Base-by-base conservation (phyloP, 64 coral and sea anemone species). In the Actinia tenebrosa region DNA sequence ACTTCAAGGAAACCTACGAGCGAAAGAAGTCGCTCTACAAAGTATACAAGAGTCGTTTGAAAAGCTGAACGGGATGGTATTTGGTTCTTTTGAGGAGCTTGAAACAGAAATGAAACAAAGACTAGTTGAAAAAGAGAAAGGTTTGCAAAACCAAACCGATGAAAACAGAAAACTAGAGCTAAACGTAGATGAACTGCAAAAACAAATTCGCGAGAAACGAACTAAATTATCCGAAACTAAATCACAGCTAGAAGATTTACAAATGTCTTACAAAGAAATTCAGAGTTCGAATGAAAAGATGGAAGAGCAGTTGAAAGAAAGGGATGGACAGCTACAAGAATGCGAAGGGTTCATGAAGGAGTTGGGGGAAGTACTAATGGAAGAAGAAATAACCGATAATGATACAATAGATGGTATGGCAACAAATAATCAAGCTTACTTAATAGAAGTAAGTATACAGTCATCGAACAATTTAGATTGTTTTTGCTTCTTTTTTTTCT, bases 41-140 rank as follows among this genome's bases (percentile, higher is more conserved):
- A 90, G 86, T 58, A 90, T 96, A 27, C 94, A 96, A 82, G 94
- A 92, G 53, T 96, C 94, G 9, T 96, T 90, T 84, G 94, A 96
- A 88, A 96, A 93, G 64, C 59, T 96, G 19, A 96, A 92, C 53
- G 94, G 94, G 7, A 66, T 66, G 63, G 94, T 96, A 3, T 96
- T 96, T 22, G 91, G 94, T 52, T 93, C 94, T 16, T 96, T 93
- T 77, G 94, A 96, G 43, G 94, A 96, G 42, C 44, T 96, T 19
- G 94, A 96, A 53, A n/a, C 66, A 8, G 88, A 96, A 19, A 80
- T 96, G 25, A 96, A 96, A 84, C 47, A 64, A 85, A 87, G 88
- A 44, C 64, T 96, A n/a, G 45, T 96, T 62, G 94, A 96, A 26
- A 92, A 85, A 81, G 94, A 96, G 60, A 90, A 87, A 86, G 94